Conservation (phyloP, 2,888 invertebrate genomes). For the Protodeltote pygarga region DNA sequence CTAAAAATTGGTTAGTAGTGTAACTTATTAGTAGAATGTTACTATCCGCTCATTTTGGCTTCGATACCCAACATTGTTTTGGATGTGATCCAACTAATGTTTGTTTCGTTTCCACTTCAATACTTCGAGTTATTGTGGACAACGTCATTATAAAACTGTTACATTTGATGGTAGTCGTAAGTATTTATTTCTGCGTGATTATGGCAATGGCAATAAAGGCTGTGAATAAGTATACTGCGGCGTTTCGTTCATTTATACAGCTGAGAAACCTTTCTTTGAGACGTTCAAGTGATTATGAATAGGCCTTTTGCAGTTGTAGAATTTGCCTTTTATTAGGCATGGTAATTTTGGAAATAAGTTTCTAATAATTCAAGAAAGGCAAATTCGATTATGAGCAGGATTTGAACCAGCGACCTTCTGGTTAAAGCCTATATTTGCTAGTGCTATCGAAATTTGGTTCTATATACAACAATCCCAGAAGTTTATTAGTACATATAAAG, state of each 20-base stretch:
- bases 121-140: constrained; percentile 56
- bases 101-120: constrained; percentile 59
- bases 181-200: constrained; percentile 23
- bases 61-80: constrained; percentile 61
- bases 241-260: not conserved
- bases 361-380: no score
- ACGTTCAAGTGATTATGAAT: no score
- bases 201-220: constrained; percentile 7
- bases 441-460: no score
- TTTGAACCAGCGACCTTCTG: no score
- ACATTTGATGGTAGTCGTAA: constrained; percentile 24
- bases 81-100: constrained; percentile 66
- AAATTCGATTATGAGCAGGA: no score
- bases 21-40: constrained; percentile 61
- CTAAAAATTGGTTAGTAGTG: constrained; percentile 41
- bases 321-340: no score
- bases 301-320: no score
- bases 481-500: no score
- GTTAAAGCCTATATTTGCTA: no score
- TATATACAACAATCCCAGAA: no score
- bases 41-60: constrained; percentile 62
- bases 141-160: constrained; percentile 44
- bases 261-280: no score
- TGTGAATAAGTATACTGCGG: constrained; percentile 5
- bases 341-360: no score